Conservation (phyloP, 2,113 vertebrate genomes). For the Rhadina sibilatrix region DNA sequence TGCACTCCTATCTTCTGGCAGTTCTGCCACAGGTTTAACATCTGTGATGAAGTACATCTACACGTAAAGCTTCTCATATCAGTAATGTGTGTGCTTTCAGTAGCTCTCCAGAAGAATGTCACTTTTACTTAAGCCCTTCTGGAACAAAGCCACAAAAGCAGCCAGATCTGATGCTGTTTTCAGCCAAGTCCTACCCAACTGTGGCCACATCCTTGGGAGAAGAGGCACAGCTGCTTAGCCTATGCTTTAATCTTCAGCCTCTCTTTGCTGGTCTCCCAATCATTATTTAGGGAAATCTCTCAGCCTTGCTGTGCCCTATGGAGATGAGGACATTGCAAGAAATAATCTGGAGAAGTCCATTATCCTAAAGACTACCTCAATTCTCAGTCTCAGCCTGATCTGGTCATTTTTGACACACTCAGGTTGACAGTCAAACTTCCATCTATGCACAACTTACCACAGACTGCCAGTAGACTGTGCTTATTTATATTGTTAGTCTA, state of each 20-base stretch:
- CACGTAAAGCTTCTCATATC: rapidly evolving
- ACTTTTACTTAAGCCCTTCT: not conserved
- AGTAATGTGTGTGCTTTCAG: not conserved
- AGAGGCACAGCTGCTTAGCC: not conserved
- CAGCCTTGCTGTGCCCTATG: not conserved
- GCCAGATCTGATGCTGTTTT: not conserved
- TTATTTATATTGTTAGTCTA: not conserved
- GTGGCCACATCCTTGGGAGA: not conserved
- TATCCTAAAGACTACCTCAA: not conserved
- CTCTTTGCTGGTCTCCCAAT: rapidly evolving
- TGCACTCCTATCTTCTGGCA: not conserved
- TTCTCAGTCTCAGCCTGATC: not conserved
- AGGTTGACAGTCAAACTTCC: not conserved
- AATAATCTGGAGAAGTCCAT: not conserved
- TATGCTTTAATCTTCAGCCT: not conserved
- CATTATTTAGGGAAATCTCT: not conserved
- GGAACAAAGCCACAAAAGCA: not conserved
- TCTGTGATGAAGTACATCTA: not conserved
- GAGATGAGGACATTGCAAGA: not conserved
- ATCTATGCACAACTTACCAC: not conserved
- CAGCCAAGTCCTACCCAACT: not conserved
- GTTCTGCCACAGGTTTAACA: not conserved
- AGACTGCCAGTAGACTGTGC: not conserved
- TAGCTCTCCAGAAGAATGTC: not conserved
- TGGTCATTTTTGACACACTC: not conserved